Percentiles rank a stretch among this genome's conserved stretches.
Evolutionary conservation across 2,113 vertebrate species (phyloP).

Genomic region (Pelecanoides urinatrix): DNA sequence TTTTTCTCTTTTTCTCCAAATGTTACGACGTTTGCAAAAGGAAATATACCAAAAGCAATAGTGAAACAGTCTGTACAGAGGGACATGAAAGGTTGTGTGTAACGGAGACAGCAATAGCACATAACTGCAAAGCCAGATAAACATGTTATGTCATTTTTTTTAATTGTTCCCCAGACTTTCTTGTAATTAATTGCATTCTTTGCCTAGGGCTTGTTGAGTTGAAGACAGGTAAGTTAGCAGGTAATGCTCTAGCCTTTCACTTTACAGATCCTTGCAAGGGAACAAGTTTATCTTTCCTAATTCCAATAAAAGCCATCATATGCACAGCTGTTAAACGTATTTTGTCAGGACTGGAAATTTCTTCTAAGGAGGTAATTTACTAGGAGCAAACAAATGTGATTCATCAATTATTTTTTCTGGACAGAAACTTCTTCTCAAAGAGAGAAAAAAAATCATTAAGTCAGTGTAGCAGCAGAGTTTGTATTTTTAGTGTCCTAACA

Average conservation of each 20-base stretch:
- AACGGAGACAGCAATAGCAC: background rate
- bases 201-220: background rate
- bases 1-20: background rate
- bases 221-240: background rate
- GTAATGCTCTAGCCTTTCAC: background rate
- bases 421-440: background rate
- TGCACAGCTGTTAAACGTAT: background rate
- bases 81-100: background rate
- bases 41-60: background rate
- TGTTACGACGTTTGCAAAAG: background rate
- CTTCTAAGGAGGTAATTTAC: background rate
- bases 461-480: background rate
- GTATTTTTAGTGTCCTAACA: background rate
- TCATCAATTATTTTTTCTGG: background rate
- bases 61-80: background rate
- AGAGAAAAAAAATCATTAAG: background rate
- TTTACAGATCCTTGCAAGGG: background rate
- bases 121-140: background rate
- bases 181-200: background rate
- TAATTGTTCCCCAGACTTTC: background rate
- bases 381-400: background rate
- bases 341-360: background rate
- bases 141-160: background rate
- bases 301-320: background rate
- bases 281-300: background rate